phyloP scores from a whole-genome alignment of 1,140 invertebrate species.

The Cotesia vestalis region DNA sequence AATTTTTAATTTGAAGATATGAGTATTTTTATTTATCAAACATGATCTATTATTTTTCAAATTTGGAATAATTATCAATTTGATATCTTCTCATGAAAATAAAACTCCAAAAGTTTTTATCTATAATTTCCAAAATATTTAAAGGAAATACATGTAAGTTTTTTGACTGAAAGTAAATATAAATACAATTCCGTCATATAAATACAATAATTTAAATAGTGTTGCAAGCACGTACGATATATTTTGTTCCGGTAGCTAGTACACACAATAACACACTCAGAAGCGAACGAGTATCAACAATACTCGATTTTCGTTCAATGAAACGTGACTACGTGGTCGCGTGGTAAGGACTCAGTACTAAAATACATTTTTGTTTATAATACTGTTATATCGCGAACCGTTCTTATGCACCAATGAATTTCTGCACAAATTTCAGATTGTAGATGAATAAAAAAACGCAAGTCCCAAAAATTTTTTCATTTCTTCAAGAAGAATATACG shows the following conservation, averaged over 20 bases:
- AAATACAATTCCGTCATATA: neutral
- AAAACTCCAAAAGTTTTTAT: too few relatives aligned
- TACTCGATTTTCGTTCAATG: constrained; percentile 42
- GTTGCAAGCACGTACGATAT: constrained; percentile 39
- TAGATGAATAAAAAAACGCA: too few relatives aligned
- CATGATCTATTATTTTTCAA: too few relatives aligned
- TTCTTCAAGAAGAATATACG: too few relatives aligned
- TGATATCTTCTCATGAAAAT: too few relatives aligned
- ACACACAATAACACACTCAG: constrained; percentile 27
- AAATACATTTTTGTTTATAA: constrained; percentile 44
- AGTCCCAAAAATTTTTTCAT: too few relatives aligned
- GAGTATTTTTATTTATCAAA: too few relatives aligned
- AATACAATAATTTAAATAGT: constrained; percentile 26
- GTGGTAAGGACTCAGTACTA: constrained; percentile 33
- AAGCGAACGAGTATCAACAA: constrained; percentile 38
- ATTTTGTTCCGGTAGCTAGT: constrained; percentile 34
- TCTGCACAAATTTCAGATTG: too few relatives aligned
- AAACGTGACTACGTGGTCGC: constrained; percentile 39
- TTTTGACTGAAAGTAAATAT: constrained; percentile 5
- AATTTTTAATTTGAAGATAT: too few relatives aligned
- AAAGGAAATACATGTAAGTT: neutral
- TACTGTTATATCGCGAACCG: constrained; percentile 30
- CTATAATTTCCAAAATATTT: too few relatives aligned
- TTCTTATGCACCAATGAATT: neutral
- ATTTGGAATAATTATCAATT: too few relatives aligned